Evolutionary conservation across 2,888 invertebrate genomes (phyloP).

Genomic region (Timema podura): DNA sequence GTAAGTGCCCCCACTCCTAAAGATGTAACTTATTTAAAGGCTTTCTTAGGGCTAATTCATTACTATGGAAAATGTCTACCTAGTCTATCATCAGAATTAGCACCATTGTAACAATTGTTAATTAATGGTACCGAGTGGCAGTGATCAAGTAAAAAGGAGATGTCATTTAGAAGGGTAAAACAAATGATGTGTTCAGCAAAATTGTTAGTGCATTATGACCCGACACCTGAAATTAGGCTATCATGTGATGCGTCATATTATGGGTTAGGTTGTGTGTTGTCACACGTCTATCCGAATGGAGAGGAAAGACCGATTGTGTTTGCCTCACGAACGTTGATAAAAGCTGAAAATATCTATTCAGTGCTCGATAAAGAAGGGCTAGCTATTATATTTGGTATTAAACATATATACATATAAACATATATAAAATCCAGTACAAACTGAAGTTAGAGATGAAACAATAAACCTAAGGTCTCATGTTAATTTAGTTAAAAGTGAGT

Average conservation of each 20-base stretch:
- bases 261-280: neutral
- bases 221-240: neutral
- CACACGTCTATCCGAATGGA: neutral
- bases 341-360: neutral
- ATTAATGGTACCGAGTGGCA: neutral
- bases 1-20: neutral
- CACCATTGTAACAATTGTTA: neutral
- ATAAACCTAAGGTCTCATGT: neutral
- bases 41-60: constrained; percentile 1
- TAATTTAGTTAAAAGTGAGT: no score
- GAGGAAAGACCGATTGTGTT: neutral
- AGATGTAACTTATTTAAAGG: neutral
- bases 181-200: neutral
- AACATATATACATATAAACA: neutral
- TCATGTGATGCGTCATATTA: neutral
- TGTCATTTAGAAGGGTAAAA: neutral
- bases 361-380: neutral
- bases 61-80: neutral
- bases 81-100: neutral
- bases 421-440: no score
- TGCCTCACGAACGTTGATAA: neutral
- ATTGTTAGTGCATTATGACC: neutral
- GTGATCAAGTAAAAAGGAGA: neutral
- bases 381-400: neutral
- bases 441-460: no score